phyloP scores from a whole-genome alignment of 2,113 vertebrate genomes.

The Forbesichthys papilliferus region DNA sequence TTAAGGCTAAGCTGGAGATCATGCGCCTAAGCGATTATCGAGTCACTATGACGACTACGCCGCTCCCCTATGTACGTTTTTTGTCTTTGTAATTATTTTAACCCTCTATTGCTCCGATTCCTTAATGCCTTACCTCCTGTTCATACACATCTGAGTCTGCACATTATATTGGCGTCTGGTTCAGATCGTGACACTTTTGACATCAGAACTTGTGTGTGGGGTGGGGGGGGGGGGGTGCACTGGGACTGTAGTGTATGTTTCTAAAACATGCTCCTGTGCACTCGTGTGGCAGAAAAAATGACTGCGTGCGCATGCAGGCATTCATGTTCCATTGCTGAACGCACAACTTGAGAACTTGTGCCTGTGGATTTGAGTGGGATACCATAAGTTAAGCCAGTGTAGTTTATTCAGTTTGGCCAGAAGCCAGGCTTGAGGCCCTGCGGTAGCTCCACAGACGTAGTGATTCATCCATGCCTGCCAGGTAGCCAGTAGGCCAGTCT shows the following conservation, averaged over 20 bases:
- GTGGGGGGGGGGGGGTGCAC: too few relatives aligned
- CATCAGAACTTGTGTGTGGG: not conserved
- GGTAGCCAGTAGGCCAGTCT: constrained; percentile 16
- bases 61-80: not conserved
- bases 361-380: constrained; percentile 8
- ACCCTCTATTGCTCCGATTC: too few relatives aligned
- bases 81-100: not conserved
- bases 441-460: not conserved
- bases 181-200: not conserved
- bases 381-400: not conserved
- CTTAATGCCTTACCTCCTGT: not conserved
- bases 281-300: too few relatives aligned
- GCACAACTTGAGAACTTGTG: not conserved
- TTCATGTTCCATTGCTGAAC: not conserved
- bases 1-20: not conserved
- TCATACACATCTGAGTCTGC: not conserved
- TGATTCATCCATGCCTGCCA: constrained; percentile 1
- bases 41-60: not conserved
- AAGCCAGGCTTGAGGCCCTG: not conserved
- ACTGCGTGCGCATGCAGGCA: not conserved
- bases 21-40: not conserved
- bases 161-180: not conserved
- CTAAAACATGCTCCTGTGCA: not conserved
- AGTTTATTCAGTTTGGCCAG: not conserved
- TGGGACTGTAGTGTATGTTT: not conserved